These are phyloP conservation scores for Plagodis pulveraria DNA, from an alignment of 2,888 invertebrate genomes.

Conservation along the genomic window DNA sequence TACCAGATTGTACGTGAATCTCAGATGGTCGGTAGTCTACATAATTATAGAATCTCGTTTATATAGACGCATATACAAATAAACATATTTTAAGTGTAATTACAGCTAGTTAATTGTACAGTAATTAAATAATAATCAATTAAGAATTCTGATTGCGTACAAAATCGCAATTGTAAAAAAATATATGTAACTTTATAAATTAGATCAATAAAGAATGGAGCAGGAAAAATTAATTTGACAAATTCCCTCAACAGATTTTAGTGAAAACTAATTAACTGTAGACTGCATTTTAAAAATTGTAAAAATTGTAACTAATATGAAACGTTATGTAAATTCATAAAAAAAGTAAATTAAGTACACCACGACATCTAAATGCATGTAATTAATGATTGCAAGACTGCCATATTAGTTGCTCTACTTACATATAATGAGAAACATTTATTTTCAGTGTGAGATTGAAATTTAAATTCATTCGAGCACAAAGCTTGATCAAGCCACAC, in stretches of 20 bases:
- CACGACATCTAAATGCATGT: background rate
- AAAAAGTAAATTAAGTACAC: too few species aligned
- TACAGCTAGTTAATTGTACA: slow-evolving; percentile 8
- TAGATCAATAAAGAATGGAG: background rate
- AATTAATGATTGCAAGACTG: background rate
- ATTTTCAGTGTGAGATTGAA: slow-evolving; percentile 7
- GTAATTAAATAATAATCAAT: slow-evolving; percentile 7
- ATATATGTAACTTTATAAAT: background rate
- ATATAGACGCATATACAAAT: slow-evolving; percentile 8
- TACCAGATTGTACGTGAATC: slow-evolving; percentile 22
- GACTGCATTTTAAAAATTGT: too few species aligned
- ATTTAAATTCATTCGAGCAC: slow-evolving; percentile 27
- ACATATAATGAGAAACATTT: slow-evolving; percentile 8
- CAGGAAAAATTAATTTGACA: too few species aligned
- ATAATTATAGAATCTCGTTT: slow-evolving; percentile 20
- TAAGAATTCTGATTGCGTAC: slow-evolving; percentile 1
- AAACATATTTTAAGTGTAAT: slow-evolving; percentile 1
- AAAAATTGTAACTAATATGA: too few species aligned
- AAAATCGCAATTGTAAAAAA: background rate
- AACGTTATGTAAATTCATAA: too few species aligned
- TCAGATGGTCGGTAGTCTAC: slow-evolving; percentile 27
- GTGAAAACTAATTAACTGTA: too few species aligned
- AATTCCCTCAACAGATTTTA: too few species aligned
- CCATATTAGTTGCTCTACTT: too few species aligned
- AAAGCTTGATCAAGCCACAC: slow-evolving; percentile 17